Percentiles rank a stretch among this genome's conserved stretches.
These are phyloP conservation scores for Toxostoma redivivum DNA, from an alignment of 2,113 vertebrate genomes.

Conservation along the genomic window DNA sequence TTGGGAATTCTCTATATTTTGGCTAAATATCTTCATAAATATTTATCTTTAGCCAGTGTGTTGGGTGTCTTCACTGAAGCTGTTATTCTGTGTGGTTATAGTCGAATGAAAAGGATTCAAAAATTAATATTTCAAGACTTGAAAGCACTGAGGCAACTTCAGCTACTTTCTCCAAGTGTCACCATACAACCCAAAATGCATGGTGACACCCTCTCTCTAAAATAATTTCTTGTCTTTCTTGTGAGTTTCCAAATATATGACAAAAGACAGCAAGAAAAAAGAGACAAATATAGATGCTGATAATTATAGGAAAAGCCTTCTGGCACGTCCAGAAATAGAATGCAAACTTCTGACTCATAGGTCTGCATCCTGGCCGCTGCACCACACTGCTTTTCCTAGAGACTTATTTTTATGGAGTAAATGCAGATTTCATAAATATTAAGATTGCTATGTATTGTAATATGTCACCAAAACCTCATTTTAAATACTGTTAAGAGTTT, in stretches of 20 bases:
- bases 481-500: neutral
- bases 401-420: neutral
- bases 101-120: neutral
- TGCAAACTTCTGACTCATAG: constrained; percentile 34
- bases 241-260: constrained; percentile 36
- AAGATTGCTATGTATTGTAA: neutral
- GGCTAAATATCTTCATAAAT: neutral
- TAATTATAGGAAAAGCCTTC: constrained; percentile 61
- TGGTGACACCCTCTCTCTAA: neutral
- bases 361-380: neutral
- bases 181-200: neutral
- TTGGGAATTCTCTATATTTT: neutral
- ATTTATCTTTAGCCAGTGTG: neutral
- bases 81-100: neutral
- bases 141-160: neutral
- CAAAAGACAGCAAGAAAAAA: constrained; percentile 2
- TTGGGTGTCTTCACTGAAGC: neutral
- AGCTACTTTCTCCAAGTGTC: neutral
- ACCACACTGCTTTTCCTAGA: neutral
- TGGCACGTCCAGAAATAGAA: constrained; percentile 27
- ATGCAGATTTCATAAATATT: neutral
- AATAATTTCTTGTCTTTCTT: constrained; percentile 7
- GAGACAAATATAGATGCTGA: constrained; percentile 38
- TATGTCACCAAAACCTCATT: neutral
- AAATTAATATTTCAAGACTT: neutral